These are phyloP conservation scores for Mormyrops boulengeri DNA, from an alignment of 2,797 vertebrate genomes.

Conservation along the genomic window DNA sequence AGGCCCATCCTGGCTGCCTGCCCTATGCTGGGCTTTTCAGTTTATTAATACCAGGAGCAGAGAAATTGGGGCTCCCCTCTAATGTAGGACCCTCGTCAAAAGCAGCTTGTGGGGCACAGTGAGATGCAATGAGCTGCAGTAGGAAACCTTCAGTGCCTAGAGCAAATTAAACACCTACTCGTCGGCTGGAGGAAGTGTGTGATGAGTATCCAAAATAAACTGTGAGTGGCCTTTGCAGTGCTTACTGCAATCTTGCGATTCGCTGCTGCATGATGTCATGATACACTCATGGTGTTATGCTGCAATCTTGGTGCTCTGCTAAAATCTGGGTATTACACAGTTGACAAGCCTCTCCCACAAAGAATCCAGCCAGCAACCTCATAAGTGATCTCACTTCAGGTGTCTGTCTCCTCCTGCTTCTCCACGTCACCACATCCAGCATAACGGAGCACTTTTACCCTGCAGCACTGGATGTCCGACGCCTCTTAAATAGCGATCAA, in stretches of 20 bases:
- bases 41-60: not conserved
- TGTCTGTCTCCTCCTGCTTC: not conserved
- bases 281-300: not conserved
- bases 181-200: not conserved
- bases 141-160: not conserved
- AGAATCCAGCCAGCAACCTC: not conserved
- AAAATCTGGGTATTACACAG: not conserved
- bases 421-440: not conserved
- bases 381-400: not conserved
- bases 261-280: not conserved
- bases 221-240: not conserved
- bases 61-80: not conserved
- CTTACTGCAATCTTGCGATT: not conserved
- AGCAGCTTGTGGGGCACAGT: not conserved
- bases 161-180: not conserved
- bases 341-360: not conserved
- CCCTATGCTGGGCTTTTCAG: not conserved
- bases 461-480: not conserved
- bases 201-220: not conserved
- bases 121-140: not conserved
- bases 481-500: not conserved
- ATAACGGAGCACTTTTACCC: not conserved
- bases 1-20: not conserved
- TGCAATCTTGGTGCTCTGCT: not conserved
- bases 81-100: not conserved